A percentile compares a stretch with the other conserved stretches of the same genome.
phyloP scores from a whole-genome alignment of 2,113 vertebrate genomes.

The Halcyon senegalensis region DNA sequence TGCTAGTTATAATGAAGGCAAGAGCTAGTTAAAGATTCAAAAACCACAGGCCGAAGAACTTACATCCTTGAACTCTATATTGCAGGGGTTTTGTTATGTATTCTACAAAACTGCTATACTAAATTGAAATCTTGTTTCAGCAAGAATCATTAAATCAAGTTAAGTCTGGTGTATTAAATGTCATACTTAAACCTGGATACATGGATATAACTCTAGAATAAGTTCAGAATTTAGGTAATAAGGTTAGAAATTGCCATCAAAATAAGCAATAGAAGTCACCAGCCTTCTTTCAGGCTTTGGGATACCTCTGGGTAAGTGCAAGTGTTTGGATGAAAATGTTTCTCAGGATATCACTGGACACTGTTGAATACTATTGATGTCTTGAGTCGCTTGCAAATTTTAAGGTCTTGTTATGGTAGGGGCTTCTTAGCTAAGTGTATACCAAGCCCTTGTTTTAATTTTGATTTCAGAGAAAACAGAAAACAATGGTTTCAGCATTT shows the following conservation, averaged over 20 bases:
- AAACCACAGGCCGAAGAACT: not conserved
- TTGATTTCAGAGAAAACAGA: not conserved
- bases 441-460: not conserved
- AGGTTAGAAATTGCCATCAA: not conserved
- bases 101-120: not conserved
- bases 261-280: not conserved
- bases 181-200: not conserved
- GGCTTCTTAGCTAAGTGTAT: not conserved
- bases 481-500: not conserved
- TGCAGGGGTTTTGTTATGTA: not conserved
- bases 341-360: not conserved
- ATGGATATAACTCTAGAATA: not conserved
- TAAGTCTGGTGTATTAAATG: not conserved
- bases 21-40: slow-evolving; percentile 5
- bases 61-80: not conserved
- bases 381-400: not conserved
- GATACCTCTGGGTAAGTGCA: not conserved
- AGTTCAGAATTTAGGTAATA: not conserved
- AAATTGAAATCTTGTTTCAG: not conserved
- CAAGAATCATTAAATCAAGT: not conserved
- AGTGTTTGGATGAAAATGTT: not conserved
- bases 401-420: not conserved
- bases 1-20: not conserved
- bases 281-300: not conserved
- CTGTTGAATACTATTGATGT: not conserved